Conservation (phyloP, 2,797 vertebrate genomes). For the Tolypeutes matacus region DNA sequence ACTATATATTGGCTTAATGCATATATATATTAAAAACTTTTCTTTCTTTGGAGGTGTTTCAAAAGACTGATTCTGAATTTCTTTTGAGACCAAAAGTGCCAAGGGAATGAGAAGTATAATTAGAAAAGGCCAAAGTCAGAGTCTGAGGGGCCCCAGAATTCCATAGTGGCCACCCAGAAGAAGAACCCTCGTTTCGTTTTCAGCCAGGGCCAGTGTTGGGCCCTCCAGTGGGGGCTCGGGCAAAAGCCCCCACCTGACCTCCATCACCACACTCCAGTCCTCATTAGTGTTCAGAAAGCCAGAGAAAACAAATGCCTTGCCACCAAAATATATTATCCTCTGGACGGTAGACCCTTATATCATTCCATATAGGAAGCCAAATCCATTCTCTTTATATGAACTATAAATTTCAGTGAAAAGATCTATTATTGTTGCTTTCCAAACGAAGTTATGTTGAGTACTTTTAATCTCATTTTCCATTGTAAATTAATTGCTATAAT, state of each 20-base stretch:
- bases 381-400: constrained; percentile 60
- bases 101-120: neutral
- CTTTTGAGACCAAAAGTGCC: neutral
- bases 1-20: neutral
- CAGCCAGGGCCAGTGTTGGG: neutral
- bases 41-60: neutral
- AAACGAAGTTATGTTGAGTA: constrained; percentile 22
- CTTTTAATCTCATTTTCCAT: constrained; percentile 66
- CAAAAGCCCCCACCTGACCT: neutral
- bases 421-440: constrained; percentile 41
- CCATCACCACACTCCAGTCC: neutral
- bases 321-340: constrained; percentile 65
- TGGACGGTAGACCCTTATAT: constrained; percentile 59
- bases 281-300: constrained; percentile 66
- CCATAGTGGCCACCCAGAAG: neutral
- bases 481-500: constrained; percentile 68
- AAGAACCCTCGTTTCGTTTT: neutral
- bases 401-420: constrained; percentile 69
- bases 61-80: constrained; percentile 34
- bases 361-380: constrained; percentile 69
- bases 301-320: constrained; percentile 65
- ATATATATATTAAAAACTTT: neutral
- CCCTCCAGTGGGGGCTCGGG: neutral
- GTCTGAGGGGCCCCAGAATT: neutral
- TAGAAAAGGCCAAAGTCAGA: neutral